Conservation (phyloP, 2,113 vertebrate genomes). For the Paramisgurnus dabryanus region DNA sequence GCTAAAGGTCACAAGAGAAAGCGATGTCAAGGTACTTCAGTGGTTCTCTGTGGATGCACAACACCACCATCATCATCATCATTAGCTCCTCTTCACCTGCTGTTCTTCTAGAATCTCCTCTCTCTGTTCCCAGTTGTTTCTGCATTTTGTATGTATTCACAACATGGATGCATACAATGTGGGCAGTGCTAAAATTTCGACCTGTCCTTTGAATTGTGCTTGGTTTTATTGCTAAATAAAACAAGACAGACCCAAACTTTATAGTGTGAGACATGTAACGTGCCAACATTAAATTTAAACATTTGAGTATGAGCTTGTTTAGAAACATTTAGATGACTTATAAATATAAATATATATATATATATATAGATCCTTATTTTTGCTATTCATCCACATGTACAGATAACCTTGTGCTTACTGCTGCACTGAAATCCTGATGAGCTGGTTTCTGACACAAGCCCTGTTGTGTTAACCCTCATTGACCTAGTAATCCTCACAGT, state of each 20-base stretch:
- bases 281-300: too few relatives aligned
- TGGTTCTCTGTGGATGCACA: slow-evolving; percentile 39
- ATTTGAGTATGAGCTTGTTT: too few relatives aligned
- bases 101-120: neutral
- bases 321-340: too few relatives aligned
- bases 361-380: too few relatives aligned
- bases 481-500: neutral
- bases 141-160: neutral
- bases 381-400: too few relatives aligned
- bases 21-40: slow-evolving; percentile 96
- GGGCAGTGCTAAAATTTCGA: neutral
- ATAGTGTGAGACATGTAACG: too few relatives aligned
- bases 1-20: slow-evolving; percentile 95
- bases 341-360: too few relatives aligned
- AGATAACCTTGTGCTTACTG: neutral
- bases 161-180: neutral
- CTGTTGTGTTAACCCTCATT: neutral
- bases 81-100: neutral
- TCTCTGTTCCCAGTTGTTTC: neutral
- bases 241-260: too few relatives aligned
- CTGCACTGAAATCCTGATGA: neutral
- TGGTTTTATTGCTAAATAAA: too few relatives aligned
- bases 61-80: slow-evolving; percentile 5
- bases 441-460: slow-evolving; percentile 1
- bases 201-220: neutral